phyloP scores from a whole-genome alignment of 1,140 invertebrate species.

The Wasmannia auropunctata region DNA sequence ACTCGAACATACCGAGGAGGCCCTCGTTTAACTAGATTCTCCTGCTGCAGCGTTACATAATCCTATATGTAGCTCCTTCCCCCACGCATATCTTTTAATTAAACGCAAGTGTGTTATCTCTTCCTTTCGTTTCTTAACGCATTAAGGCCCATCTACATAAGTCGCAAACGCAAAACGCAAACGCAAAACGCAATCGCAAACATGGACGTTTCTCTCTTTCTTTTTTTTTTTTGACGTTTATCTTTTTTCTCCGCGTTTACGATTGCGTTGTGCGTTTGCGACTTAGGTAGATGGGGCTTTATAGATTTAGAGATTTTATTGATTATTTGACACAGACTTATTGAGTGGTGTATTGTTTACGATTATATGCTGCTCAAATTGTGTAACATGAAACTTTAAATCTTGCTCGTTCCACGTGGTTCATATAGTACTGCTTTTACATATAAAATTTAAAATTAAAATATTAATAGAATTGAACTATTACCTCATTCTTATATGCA shows the following conservation, averaged over 20 bases:
- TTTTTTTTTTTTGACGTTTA: too few relatives aligned
- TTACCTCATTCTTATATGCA: neutral
- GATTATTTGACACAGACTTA: neutral
- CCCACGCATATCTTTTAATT: neutral
- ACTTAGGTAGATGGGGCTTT: too few relatives aligned
- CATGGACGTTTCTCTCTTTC: too few relatives aligned
- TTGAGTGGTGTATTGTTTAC: neutral
- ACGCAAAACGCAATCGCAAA: too few relatives aligned
- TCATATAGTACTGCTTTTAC: neutral
- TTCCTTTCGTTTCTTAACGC: neutral
- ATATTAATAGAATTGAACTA: neutral
- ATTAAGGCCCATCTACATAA: too few relatives aligned
- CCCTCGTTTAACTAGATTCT: constrained; percentile 18
- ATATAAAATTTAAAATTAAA: neutral
- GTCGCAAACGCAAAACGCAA: too few relatives aligned
- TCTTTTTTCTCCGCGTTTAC: too few relatives aligned
- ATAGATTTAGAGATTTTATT: neutral
- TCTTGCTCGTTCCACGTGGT: too few relatives aligned
- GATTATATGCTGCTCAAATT: neutral
- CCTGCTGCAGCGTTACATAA: constrained; percentile 1
- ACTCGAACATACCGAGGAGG: constrained; percentile 13
- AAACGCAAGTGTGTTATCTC: neutral
- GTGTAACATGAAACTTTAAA: neutral
- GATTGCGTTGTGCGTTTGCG: too few relatives aligned
- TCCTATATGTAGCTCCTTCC: too few relatives aligned